Percentiles rank a stretch among this genome's conserved stretches.
Conservation (phyloP, 2,888 invertebrate genomes). For the Protodeltote pygarga region DNA sequence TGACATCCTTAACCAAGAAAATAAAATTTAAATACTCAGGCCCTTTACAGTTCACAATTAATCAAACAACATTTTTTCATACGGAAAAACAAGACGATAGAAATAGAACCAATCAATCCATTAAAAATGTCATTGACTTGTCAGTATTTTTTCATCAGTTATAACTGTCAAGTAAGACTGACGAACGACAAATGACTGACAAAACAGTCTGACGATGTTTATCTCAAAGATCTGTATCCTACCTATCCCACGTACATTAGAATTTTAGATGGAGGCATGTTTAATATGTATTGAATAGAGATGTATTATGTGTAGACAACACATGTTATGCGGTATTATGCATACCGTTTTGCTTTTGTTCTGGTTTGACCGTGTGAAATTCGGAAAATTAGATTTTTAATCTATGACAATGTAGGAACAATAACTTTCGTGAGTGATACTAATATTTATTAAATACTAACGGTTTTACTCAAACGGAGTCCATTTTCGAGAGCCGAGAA, state of each 20-base stretch:
- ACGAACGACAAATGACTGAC: slow-evolving; percentile 57
- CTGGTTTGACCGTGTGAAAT: too few relatives aligned
- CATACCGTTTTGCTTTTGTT: too few relatives aligned
- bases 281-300: slow-evolving; percentile 35
- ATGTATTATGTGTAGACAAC: slow-evolving; percentile 21
- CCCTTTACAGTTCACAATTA: neutral
- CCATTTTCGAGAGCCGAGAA: too few relatives aligned
- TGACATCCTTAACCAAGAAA: too few relatives aligned
- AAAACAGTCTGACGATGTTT: slow-evolving; percentile 45
- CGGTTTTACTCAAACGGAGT: too few relatives aligned
- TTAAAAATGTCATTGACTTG: slow-evolving; percentile 36
- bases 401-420: too few relatives aligned
- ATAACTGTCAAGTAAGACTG: slow-evolving; percentile 46
- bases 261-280: slow-evolving; percentile 54
- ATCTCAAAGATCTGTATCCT: slow-evolving; percentile 51
- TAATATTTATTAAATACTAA: too few relatives aligned
- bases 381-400: too few relatives aligned
- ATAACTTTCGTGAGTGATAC: too few relatives aligned
- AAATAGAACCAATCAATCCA: slow-evolving; percentile 19
- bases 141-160: slow-evolving; percentile 38
- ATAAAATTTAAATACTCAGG: too few relatives aligned
- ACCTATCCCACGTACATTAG: slow-evolving; percentile 62
- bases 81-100: neutral
- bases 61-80: slow-evolving; percentile 1
- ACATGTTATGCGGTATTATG: slow-evolving; percentile 8